A percentile compares a stretch with the other conserved stretches of the same genome.
Conservation (phyloP, 35 echinoderm and acorn worm genomes). For the Hemicentrotus pulcherrimus region DNA sequence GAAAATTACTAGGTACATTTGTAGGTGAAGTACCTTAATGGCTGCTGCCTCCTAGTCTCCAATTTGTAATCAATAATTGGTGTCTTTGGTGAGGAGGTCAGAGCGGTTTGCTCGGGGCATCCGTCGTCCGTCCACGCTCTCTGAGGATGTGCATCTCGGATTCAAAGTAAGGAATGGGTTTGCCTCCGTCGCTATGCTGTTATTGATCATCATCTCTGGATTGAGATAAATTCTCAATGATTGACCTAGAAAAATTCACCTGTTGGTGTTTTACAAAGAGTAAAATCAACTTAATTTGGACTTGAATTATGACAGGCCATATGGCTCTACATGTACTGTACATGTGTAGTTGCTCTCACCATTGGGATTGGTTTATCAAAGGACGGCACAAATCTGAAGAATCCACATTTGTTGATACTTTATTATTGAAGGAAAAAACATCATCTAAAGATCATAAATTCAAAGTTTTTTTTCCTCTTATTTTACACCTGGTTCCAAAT, state of each 20-base stretch:
- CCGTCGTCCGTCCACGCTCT: not conserved
- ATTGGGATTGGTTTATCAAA: no score
- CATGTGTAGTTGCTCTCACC: no score
- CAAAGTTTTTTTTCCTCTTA: no score
- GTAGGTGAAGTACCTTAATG: not conserved
- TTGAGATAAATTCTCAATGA: not conserved
- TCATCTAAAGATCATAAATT: no score
- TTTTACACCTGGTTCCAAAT: no score
- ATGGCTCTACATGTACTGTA: no score
- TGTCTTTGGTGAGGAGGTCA: not conserved
- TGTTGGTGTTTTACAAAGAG: not conserved
- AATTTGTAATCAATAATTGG: constrained; percentile 20
- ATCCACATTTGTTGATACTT: no score
- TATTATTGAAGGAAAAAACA: no score
- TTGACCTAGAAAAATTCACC: not conserved
- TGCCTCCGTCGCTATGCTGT: not conserved
- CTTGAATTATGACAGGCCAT: no score
- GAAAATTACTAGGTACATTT: not conserved
- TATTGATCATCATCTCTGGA: not conserved
- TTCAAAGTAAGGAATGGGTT: not conserved
- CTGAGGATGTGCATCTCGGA: not conserved
- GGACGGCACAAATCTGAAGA: no score
- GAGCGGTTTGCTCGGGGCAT: not conserved
- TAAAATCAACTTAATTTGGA: no score
- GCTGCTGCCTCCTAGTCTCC: not conserved